phyloP scores from a whole-genome alignment of 2,888 invertebrate genomes.

The Abscondita cerata region DNA sequence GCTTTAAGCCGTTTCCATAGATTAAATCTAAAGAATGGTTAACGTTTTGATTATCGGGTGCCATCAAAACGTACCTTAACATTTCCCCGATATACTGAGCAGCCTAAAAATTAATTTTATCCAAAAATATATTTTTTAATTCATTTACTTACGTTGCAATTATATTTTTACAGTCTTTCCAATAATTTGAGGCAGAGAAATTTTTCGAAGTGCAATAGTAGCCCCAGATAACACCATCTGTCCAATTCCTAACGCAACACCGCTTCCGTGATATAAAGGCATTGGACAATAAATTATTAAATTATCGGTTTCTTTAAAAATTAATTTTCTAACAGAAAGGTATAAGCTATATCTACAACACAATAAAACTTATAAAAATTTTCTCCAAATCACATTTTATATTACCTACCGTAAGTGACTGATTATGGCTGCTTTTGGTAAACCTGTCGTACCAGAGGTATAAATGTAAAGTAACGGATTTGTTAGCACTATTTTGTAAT shows the following conservation, averaged over 20 bases:
- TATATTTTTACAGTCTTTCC: conserved; percentile 89
- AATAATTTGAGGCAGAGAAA: conserved; percentile 94
- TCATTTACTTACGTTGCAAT: conserved; percentile 77
- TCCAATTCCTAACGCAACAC: conserved; percentile 81
- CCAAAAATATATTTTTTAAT: background rate
- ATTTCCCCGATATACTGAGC: conserved; percentile 75
- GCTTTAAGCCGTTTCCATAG: conserved; percentile 3
- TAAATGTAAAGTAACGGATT: conserved; percentile 87
- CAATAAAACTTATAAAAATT: too few species aligned
- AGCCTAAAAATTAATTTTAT: background rate
- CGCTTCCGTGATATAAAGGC: conserved; percentile 94
- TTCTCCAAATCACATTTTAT: too few species aligned
- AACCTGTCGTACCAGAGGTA: conserved; percentile 95
- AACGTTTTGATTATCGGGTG: background rate
- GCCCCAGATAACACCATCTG: conserved; percentile 78
- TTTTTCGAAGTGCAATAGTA: conserved; percentile 84
- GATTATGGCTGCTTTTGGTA: conserved; percentile 99
- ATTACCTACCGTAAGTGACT: too few species aligned
- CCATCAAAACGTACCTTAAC: conserved; percentile 82
- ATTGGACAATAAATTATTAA: conserved; percentile 90
- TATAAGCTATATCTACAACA: too few species aligned
- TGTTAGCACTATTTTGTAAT: background rate
- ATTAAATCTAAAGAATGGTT: background rate
- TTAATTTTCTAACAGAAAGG: too few species aligned
- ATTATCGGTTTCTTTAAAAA: background rate